phyloP scores from a whole-genome alignment of 2,888 invertebrate genomes.

The Aelia acuminata region DNA sequence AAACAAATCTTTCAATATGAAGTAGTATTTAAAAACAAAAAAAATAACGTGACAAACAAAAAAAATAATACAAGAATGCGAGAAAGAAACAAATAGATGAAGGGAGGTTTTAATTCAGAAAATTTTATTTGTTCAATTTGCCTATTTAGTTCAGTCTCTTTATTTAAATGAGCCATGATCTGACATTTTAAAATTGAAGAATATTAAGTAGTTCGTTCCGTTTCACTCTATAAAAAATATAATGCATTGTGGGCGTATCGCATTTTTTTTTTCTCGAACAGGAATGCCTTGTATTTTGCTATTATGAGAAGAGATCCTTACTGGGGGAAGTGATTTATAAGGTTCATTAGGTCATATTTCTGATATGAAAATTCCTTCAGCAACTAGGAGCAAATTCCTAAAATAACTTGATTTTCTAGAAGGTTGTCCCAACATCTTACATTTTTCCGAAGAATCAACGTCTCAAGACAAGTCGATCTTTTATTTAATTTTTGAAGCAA shows the following conservation, averaged over 20 bases:
- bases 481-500: too few relatives aligned
- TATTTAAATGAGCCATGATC: neutral
- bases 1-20: too few relatives aligned
- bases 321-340: neutral
- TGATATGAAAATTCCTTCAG: constrained; percentile 33
- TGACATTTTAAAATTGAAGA: neutral
- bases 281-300: constrained; percentile 4
- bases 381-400: neutral
- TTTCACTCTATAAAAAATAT: neutral
- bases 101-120: too few relatives aligned
- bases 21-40: too few relatives aligned
- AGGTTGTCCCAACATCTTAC: neutral
- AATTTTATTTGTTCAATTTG: too few relatives aligned
- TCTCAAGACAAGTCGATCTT: too few relatives aligned
- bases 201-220: neutral
- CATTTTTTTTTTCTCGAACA: neutral
- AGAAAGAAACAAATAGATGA: too few relatives aligned
- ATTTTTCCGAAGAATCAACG: too few relatives aligned
- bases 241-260: neutral
- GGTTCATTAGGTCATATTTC: neutral
- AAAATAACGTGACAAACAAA: too few relatives aligned
- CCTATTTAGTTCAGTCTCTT: neutral
- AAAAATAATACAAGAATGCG: too few relatives aligned
- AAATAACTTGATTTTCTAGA: neutral
- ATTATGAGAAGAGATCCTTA: neutral